These are phyloP conservation scores for Erpornis zantholeuca DNA, from an alignment of 2,113 vertebrate genomes.

Conservation along the genomic window DNA sequence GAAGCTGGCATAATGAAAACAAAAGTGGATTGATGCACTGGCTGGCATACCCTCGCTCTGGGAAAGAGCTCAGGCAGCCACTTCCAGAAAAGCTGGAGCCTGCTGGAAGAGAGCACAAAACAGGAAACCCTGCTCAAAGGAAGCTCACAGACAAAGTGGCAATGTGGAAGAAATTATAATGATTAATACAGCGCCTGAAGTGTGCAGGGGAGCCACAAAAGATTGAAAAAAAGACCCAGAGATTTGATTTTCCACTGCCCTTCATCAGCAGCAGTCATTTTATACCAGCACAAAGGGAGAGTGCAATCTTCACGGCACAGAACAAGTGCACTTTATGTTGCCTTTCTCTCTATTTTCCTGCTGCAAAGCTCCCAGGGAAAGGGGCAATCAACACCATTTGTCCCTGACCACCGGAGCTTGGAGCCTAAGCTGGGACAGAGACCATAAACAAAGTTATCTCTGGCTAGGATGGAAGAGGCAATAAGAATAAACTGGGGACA, in stretches of 20 bases:
- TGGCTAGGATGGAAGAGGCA: background rate
- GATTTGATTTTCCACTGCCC: conserved; percentile 32
- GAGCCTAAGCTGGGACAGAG: background rate
- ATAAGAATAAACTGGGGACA: background rate
- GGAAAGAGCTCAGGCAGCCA: conserved; percentile 53
- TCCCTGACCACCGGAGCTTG: background rate
- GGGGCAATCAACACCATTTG: background rate
- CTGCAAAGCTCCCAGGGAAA: background rate
- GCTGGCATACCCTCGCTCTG: conserved; percentile 50
- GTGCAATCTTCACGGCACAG: background rate
- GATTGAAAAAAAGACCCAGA: background rate
- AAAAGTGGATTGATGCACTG: conserved; percentile 58
- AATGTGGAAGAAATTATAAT: conserved; percentile 46
- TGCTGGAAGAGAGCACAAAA: background rate
- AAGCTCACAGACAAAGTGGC: background rate
- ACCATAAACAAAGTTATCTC: background rate
- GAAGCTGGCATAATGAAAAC: conserved; percentile 72
- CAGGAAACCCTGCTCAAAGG: background rate
- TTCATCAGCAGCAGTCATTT: background rate
- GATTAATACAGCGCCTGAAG: background rate
- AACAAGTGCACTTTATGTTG: conserved; percentile 8
- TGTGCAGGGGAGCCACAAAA: conserved; percentile 2
- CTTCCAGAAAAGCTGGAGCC: conserved; percentile 38
- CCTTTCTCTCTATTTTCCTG: background rate
- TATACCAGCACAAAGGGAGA: background rate